Conservation (phyloP, 2,113 vertebrate genomes). For the Microcebus lehilahytsara region DNA sequence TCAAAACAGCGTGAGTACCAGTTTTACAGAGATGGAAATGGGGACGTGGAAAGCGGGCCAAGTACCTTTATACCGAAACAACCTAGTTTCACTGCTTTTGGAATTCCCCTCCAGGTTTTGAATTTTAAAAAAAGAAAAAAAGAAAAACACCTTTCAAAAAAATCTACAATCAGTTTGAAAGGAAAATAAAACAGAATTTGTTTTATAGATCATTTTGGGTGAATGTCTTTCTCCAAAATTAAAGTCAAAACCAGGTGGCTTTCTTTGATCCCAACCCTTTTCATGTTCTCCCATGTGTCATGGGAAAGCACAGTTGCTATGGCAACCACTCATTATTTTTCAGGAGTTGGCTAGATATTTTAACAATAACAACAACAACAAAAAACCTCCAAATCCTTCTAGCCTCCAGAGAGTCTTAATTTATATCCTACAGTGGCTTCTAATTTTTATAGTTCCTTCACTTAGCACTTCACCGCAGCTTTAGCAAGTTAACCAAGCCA, state of each 20-base stretch:
- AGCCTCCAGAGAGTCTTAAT: slow-evolving; percentile 79
- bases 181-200: neutral
- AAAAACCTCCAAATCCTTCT: slow-evolving; percentile 71
- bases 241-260: slow-evolving; percentile 69
- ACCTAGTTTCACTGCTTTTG: neutral
- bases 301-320: slow-evolving; percentile 81
- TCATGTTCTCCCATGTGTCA: slow-evolving; percentile 64
- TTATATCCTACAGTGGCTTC: slow-evolving; percentile 71
- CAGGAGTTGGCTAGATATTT: slow-evolving; percentile 82
- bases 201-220: slow-evolving; percentile 54
- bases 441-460: slow-evolving; percentile 76
- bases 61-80: rapidly evolving
- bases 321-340: slow-evolving; percentile 87
- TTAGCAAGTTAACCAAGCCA: slow-evolving; percentile 63
- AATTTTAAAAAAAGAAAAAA: slow-evolving; percentile 4
- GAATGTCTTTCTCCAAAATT: slow-evolving; percentile 60
- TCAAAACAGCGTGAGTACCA: rapidly evolving
- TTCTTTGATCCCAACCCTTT: slow-evolving; percentile 77
- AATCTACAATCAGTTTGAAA: slow-evolving; percentile 12
- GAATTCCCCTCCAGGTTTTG: neutral
- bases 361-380: slow-evolving; percentile 42
- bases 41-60: rapidly evolving
- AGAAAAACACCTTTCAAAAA: neutral
- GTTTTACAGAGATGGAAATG: rapidly evolving
- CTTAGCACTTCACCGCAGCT: slow-evolving; percentile 64